Evolutionary conservation across 2,888 invertebrate species (phyloP), one percentile per base, ranked within the genome.

Genomic region (Drosophila suboccidentalis): DNA sequence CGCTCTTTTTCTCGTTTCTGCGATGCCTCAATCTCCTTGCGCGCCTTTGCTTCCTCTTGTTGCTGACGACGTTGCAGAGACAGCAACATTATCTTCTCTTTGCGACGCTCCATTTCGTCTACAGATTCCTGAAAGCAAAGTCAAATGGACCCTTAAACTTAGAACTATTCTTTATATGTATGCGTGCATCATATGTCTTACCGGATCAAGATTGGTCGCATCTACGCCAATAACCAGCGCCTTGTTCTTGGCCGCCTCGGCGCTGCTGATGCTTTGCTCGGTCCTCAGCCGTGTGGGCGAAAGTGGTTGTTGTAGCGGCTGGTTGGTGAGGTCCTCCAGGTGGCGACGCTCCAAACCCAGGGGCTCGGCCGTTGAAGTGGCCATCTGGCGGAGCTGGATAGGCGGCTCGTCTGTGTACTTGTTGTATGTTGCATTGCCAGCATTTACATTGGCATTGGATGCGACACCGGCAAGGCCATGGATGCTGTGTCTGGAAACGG

Each of bases 61-160:
- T 97, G 96, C 92, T 98, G 97, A 82, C 97, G 96, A 89, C 99
- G 94, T 92, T 97, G 97, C 85, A 98, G 93, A 11, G 98, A 98
- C 90, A 97, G 94, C 92, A 98, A 93, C 95, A 98, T 96, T 71
- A 99, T 97, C 82, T 96, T 95, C 92, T 98, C 98, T 91, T 98
- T 98, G 91, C 97, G 98, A 73, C 96, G 95, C 92, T 97, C 97
- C 96, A 98, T 97, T 93, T 98, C 98, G 82, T 97, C 97, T 61
- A 97, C 95, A 8, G 96, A 95, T 90, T 95, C 96, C 97, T 97
- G 92, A 32, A 90, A 89, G 62, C 4, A 15, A 47, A 51, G 26
- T 38, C 22, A 8, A 51, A 19, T 4, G 3, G 26, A 19, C 19
- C 19, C 22, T 22, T 22, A 22, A 22, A 26, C 26, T 29, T 8